Conservation (phyloP, 2,888 invertebrate genomes). For the Thecocarcelia acutangulata region DNA sequence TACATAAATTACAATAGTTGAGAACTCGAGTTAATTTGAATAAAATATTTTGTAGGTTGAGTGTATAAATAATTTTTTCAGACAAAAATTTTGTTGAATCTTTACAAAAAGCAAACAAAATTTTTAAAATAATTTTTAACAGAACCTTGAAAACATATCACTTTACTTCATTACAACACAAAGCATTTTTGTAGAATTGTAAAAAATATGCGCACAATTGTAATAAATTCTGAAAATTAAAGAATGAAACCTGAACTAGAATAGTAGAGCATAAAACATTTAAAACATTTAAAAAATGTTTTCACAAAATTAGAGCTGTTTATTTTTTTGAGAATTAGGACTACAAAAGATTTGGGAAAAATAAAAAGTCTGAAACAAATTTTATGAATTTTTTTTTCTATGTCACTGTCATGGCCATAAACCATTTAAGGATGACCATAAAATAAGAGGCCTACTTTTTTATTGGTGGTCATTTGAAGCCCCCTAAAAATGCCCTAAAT, state of each 20-base stretch:
- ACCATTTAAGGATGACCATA: constrained; percentile 20
- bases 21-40: too few species aligned
- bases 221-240: neutral
- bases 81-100: too few species aligned
- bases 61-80: too few species aligned
- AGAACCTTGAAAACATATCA: too few species aligned
- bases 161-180: too few species aligned
- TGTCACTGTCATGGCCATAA: constrained; percentile 15
- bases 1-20: too few species aligned
- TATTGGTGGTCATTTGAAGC: constrained; percentile 32
- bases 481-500: constrained; percentile 41
- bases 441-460: constrained; percentile 20
- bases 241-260: constrained; percentile 38
- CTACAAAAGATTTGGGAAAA: neutral
- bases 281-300: neutral
- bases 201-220: neutral
- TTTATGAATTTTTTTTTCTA: neutral
- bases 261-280: constrained; percentile 55
- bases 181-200: too few species aligned
- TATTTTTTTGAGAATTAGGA: neutral
- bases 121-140: too few species aligned
- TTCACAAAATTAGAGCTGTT: neutral
- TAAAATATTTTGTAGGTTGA: too few species aligned
- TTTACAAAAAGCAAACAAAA: too few species aligned
- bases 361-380: neutral